Percentiles rank a stretch among this genome's conserved stretches.
Conservation (phyloP, 1,140 invertebrate species). For the Zaprionus ghesquierei region DNA sequence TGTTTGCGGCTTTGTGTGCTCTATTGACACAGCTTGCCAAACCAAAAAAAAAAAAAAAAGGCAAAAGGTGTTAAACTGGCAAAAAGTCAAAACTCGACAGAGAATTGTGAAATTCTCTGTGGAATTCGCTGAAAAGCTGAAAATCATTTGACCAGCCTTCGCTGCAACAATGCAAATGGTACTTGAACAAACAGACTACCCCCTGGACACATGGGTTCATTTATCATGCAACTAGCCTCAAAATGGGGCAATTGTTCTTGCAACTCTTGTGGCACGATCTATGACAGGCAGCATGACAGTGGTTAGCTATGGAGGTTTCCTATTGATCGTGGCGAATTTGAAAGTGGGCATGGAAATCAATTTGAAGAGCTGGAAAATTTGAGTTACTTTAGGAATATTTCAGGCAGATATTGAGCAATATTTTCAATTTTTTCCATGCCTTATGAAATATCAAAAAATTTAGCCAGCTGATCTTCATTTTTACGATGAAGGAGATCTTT, state of each 20-base stretch:
- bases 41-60: constrained; percentile 40
- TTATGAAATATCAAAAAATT: no score
- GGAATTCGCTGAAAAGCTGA: constrained; percentile 71
- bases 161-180: constrained; percentile 31
- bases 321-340: constrained; percentile 17
- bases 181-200: constrained; percentile 73
- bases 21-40: constrained; percentile 75
- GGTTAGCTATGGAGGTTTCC: neutral
- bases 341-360: neutral
- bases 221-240: constrained; percentile 44
- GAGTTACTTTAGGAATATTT: no score
- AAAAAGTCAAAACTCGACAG: constrained; percentile 65
- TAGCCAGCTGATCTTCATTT: neutral
- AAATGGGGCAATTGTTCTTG: constrained; percentile 22
- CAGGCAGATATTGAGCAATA: neutral
- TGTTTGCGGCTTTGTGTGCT: constrained; percentile 58
- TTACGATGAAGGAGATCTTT: neutral
- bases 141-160: constrained; percentile 50
- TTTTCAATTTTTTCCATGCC: no score
- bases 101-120: constrained; percentile 7
- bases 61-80: constrained; percentile 82
- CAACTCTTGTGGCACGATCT: constrained; percentile 58
- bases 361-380: neutral
- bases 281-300: neutral
- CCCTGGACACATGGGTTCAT: constrained; percentile 50